Conservation (phyloP, 2,113 vertebrate genomes). For the Spea multiplicata region DNA sequence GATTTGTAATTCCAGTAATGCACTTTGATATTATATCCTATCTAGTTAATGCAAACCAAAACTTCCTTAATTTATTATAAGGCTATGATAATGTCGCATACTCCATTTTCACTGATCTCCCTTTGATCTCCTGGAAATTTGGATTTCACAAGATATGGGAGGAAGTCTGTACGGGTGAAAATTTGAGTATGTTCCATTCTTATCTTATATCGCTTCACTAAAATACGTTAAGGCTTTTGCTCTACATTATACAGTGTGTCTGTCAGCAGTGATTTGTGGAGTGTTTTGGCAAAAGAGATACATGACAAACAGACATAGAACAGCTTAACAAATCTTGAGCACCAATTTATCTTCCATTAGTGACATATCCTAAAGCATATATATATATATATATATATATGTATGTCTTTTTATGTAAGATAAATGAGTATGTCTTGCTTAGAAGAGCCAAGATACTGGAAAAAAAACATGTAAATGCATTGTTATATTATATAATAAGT, state of each 20-base stretch:
- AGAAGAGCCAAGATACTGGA: no score
- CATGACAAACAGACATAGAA: background rate
- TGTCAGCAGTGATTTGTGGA: conserved; percentile 31
- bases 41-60: conserved; percentile 38
- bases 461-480: no score
- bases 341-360: background rate
- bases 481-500: no score
- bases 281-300: background rate
- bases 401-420: no score
- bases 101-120: conserved; percentile 17
- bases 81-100: conserved; percentile 20
- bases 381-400: no score
- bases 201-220: conserved; percentile 14
- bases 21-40: conserved; percentile 31
- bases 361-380: no score
- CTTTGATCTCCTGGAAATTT: conserved; percentile 12
- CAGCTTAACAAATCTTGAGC: background rate
- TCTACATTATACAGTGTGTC: conserved; percentile 29
- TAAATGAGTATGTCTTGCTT: no score
- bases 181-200: background rate
- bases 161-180: background rate
- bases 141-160: conserved; percentile 9
- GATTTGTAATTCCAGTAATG: conserved; percentile 5
- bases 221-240: conserved; percentile 1
- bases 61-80: conserved; percentile 32